A percentile compares a stretch with the other conserved stretches of the same genome.
These are phyloP conservation scores for Sphenopsis melanotis DNA, from an alignment of 2,797 vertebrate genomes.

Conservation along the genomic window DNA sequence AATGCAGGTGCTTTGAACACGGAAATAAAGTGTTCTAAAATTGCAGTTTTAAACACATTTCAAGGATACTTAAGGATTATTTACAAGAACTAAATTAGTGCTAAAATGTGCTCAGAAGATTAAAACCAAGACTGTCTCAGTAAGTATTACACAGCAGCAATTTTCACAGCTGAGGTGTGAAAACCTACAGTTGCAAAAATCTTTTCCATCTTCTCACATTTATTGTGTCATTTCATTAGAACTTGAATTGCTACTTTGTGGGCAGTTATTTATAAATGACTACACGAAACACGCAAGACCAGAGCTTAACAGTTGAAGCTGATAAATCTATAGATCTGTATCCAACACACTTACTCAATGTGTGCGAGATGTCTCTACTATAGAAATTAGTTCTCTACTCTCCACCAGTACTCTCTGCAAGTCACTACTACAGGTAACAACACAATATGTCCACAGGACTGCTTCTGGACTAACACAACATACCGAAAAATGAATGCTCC, in stretches of 20 bases:
- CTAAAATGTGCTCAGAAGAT: neutral
- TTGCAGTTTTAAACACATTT: neutral
- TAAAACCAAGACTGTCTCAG: neutral
- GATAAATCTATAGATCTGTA: neutral
- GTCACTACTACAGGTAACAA: neutral
- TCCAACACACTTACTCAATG: neutral
- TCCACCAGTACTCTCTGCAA: neutral
- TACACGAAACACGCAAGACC: neutral
- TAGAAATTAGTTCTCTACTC: neutral
- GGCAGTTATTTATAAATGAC: neutral
- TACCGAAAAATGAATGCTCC: slow-evolving; percentile 91
- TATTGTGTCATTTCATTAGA: neutral
- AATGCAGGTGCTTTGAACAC: neutral
- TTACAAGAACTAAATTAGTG: neutral
- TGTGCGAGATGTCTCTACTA: neutral
- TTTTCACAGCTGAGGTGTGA: neutral
- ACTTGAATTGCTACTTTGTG: neutral
- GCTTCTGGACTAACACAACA: neutral
- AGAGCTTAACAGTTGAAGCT: neutral
- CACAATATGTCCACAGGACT: neutral
- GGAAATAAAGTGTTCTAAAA: neutral
- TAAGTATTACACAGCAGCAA: neutral
- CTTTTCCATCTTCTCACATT: neutral
- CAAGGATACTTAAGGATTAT: neutral
- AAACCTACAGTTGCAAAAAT: neutral